Percentiles rank a stretch among this genome's conserved stretches.
phyloP scores from a whole-genome alignment of 1,140 invertebrate species.

The Oncopodura yosiiana region DNA sequence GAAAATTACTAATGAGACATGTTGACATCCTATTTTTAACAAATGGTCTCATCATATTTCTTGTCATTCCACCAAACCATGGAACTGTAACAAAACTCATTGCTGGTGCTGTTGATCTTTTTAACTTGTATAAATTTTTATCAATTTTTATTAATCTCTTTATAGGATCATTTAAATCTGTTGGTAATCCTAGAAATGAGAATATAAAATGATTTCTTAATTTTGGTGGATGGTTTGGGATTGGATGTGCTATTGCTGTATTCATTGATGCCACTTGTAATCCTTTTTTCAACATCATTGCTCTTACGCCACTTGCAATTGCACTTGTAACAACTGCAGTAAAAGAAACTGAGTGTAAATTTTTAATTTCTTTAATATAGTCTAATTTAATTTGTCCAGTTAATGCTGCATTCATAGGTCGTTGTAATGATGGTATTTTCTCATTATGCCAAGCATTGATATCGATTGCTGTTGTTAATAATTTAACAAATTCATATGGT shows the following conservation, averaged over 20 bases:
- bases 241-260: constrained; percentile 23
- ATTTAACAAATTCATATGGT: constrained; percentile 24
- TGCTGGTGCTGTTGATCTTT: constrained; percentile 7
- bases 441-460: constrained; percentile 21
- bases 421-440: too few relatives aligned
- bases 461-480: constrained; percentile 13
- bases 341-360: constrained; percentile 22
- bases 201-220: constrained; percentile 27
- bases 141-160: constrained; percentile 12
- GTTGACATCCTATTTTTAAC: background rate
- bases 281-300: constrained; percentile 19
- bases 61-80: constrained; percentile 4
- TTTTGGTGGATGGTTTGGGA: constrained; percentile 31
- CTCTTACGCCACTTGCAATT: constrained; percentile 20
- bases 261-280: constrained; percentile 10
- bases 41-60: background rate
- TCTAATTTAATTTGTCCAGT: constrained; percentile 15
- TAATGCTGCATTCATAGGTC: constrained; percentile 19
- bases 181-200: constrained; percentile 7
- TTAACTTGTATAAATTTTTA: constrained; percentile 2
- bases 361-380: constrained; percentile 29
- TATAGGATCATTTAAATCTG: background rate
- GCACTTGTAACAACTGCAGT: constrained; percentile 19
- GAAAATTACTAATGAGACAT: constrained; percentile 18
- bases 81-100: constrained; percentile 11